Evolutionary conservation across 1,140 invertebrate species (phyloP), one percentile per base, ranked within the genome.

Genomic region (Drosophila auraria): DNA sequence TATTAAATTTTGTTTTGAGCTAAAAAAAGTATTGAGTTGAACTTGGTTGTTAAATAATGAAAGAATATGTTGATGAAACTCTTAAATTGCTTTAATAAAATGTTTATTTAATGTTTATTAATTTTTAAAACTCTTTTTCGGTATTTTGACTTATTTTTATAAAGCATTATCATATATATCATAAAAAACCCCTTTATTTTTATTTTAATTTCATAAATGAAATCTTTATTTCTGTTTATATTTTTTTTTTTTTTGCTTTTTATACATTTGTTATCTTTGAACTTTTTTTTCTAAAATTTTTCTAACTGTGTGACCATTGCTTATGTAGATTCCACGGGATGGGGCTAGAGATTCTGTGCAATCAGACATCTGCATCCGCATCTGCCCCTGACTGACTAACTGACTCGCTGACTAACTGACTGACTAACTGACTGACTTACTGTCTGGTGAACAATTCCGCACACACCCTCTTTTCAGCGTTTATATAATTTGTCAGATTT

Each of bases 401-500:
- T 69, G 69, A 40, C 64, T 68, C 45, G 14, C 23, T 57, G 50
- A 33, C 65, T 69, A 33, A 5, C 47, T 17, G 54, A 17, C 33
- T 38, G 47, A 15, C 38, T n/a, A 20, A 20, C 17, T 36, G 36
- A 9, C 14, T 53, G 25, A 27, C 60, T 62, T 45, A 8, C 47
- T 25, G 65, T 25, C 47, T 50, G 66, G 51, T 54, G 51, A 45
- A 59, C 60, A 78, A 86, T 90, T 87, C 82, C 82, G 86, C 76
- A 86, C 86, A 90, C 86, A 86, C 86, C 86, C 78, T 80, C 86
- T 79, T 75, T 81, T 78, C 47, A 50, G 44, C 64, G 82, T 84
- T 81, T 77, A 81, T 81, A 80, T 80, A 86, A 89, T 89, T 89
- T 89, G 86, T 90, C 84, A 79, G 84, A 89, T 89, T 89, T 89